Conservation (phyloP, 2,797 vertebrate genomes). For the Cygnus olor region DNA sequence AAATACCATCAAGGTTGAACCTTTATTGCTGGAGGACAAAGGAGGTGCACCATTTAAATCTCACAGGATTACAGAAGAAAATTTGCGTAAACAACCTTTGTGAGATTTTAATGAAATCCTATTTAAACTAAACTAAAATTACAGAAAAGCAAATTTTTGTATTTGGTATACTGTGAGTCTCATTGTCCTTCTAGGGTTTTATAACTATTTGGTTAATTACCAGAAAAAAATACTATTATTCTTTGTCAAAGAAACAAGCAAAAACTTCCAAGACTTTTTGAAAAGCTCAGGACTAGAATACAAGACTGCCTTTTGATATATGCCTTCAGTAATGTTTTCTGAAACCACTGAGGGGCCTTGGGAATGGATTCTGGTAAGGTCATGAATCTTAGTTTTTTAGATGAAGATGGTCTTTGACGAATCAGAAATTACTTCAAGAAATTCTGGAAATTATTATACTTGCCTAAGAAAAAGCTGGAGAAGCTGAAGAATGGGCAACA, state of each 20-base stretch:
- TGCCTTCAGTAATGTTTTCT: conserved; percentile 34
- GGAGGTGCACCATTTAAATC: not conserved
- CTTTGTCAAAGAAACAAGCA: not conserved
- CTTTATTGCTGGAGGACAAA: not conserved
- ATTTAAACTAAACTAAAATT: not conserved
- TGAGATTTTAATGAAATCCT: not conserved
- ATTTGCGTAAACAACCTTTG: not conserved
- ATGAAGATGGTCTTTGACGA: conserved; percentile 52
- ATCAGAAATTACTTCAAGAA: conserved; percentile 51
- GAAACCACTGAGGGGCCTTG: not conserved
- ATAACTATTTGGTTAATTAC: not conserved
- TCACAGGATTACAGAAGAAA: not conserved
- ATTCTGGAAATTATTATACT: not conserved
- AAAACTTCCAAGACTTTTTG: not conserved
- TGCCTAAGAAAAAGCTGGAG: not conserved
- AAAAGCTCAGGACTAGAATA: not conserved
- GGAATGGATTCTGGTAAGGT: conserved; percentile 39
- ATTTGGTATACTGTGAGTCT: not conserved
- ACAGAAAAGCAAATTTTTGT: not conserved
- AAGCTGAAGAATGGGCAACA: not conserved
- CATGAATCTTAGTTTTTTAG: conserved; percentile 61
- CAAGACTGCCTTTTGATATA: conserved; percentile 32
- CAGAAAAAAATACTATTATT: not conserved
- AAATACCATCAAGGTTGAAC: not conserved
- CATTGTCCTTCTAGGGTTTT: not conserved